phyloP scores from a whole-genome alignment of 2,113 vertebrate genomes.

The Eleginops maclovinus region DNA sequence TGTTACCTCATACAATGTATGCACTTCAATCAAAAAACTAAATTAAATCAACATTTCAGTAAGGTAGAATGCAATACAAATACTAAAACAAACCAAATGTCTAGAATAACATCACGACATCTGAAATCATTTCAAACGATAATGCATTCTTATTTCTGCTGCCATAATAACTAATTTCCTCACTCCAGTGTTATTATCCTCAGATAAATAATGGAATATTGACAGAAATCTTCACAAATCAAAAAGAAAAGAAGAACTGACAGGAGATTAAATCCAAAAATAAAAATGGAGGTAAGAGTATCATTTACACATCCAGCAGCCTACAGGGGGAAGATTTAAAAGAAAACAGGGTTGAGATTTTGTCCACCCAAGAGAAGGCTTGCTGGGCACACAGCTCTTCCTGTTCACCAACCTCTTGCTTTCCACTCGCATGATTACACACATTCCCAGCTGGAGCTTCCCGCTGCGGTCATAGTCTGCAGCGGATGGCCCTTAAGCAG shows the following conservation, averaged over 20 bases:
- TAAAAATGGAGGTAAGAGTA: constrained; percentile 10
- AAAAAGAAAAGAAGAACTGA: constrained; percentile 33
- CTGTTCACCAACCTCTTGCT: constrained; percentile 6
- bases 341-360: background rate
- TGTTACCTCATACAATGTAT: background rate
- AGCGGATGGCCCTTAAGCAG: constrained; percentile 14
- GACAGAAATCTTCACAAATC: constrained; percentile 38
- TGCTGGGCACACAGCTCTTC: constrained; percentile 13
- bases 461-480: constrained; percentile 31
- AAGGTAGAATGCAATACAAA: background rate
- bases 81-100: background rate
- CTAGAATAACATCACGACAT: constrained; percentile 9
- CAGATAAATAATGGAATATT: constrained; percentile 33
- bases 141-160: constrained; percentile 27
- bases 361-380: constrained; percentile 14
- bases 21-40: background rate
- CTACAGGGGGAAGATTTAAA: constrained; percentile 15
- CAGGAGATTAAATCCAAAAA: constrained; percentile 31
- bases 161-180: constrained; percentile 39
- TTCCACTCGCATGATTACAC: constrained; percentile 33
- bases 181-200: background rate
- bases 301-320: constrained; percentile 14
- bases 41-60: constrained; percentile 5
- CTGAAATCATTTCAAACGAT: constrained; percentile 5
- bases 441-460: constrained; percentile 38